Evolutionary conservation across 1,140 invertebrate species (phyloP), one percentile per base, ranked within the genome.

Genomic region (Procambarus virginalis): DNA sequence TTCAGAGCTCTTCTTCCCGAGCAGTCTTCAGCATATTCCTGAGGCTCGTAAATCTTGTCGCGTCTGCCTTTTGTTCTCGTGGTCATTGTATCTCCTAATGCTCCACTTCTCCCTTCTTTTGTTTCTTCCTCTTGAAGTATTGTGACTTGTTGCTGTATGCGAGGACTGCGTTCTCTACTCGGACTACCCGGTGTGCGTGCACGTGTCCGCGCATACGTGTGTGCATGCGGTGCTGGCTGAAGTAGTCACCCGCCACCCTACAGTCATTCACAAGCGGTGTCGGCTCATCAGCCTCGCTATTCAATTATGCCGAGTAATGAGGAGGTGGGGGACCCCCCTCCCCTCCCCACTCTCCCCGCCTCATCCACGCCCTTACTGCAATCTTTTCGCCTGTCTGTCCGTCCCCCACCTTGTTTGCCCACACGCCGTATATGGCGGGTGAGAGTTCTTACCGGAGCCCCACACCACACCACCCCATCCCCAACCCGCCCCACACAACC

Each of bases 241-340:
- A 49, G 46, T 14, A 34, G 68, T 22, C 8, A 8, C 5, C n/a
- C 20, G 8, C 60, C 80, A 5, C 4, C 55, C 9, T 22, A 6
- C 55, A 45, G 22, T 64, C 58, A 22, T 70, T 70, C 46, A 49
- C 77, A 79, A 49, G 77, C 51, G 48, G 77, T 79, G 51, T 49
- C n/a, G 77, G n/a, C 77, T 79, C 46, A 73, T 73, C 68, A 73
- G 68, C n/a, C 68, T 73, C 68, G 68, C 68, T 73, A 73, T 73
- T 73, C 68, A 73, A 73, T 73, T 73, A 73, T 73, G 68, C 68
- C 68, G 68, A 73, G 68, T 73, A 73, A 73, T 73, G 68, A 73
- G 68, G 68, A 73, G 68, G 68, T 4, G 6, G 34, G 22, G 68
- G 34, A n/a, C 68, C 68, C 20, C 20, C 5, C 68, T n/a, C 0